Evolutionary conservation across 2,113 vertebrate species (phyloP).

Genomic region (Solea senegalensis): DNA sequence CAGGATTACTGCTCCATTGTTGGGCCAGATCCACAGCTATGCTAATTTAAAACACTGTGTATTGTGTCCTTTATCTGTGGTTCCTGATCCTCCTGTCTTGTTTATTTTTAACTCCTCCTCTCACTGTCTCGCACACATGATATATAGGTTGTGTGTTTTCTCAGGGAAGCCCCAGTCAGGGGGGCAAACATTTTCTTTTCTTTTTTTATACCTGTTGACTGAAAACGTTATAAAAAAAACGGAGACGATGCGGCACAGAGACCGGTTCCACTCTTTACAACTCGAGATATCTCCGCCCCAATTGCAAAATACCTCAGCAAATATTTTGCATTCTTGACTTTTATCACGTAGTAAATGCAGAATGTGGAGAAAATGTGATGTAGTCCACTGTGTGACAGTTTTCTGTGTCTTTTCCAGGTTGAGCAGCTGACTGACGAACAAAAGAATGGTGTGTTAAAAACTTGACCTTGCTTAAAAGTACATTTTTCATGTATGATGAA

Average conservation of each 20-base stretch:
- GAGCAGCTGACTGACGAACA: conserved; percentile 84
- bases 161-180: conserved; percentile 21
- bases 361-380: neutral
- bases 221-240: conserved; percentile 28
- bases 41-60: conserved; percentile 77
- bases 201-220: neutral
- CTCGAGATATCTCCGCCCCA: neutral
- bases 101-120: conserved; percentile 77
- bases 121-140: conserved; percentile 51
- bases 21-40: conserved; percentile 71
- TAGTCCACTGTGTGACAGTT: neutral
- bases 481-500: too few species aligned
- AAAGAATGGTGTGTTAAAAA: conserved; percentile 75
- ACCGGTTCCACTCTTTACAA: conserved; percentile 1
- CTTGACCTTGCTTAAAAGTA: too few species aligned
- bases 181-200: conserved; percentile 8
- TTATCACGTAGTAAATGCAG: too few species aligned
- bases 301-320: too few species aligned
- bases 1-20: conserved; percentile 79
- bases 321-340: too few species aligned
- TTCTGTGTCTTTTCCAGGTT: conserved; percentile 60
- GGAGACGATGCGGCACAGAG: neutral
- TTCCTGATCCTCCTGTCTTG: conserved; percentile 64
- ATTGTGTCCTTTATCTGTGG: conserved; percentile 73
- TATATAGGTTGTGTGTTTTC: conserved; percentile 51